Evolutionary conservation across 2,113 vertebrate species (phyloP).

Genomic region (Myotis brandtii): DNA sequence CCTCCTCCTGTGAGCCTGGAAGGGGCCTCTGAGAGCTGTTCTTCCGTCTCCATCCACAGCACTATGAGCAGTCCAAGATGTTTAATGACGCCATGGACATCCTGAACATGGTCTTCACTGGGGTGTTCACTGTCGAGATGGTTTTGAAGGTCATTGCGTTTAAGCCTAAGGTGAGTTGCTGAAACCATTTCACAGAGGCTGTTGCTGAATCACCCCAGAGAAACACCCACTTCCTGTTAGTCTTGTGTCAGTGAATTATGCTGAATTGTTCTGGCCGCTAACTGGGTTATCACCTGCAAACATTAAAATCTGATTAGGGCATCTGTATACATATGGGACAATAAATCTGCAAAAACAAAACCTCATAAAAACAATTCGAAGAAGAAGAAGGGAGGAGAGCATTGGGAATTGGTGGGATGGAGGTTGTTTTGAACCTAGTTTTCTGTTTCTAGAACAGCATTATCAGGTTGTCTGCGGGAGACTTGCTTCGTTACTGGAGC

Average conservation of each 20-base stretch:
- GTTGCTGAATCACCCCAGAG: constrained; percentile 58
- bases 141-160: constrained; percentile 99
- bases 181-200: constrained; percentile 66
- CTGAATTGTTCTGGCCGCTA: constrained; percentile 50
- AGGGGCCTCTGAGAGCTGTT: neutral
- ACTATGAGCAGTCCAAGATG: constrained; percentile 95
- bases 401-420: constrained; percentile 12
- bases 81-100: constrained; percentile 99
- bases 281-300: constrained; percentile 74
- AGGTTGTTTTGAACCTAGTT: neutral
- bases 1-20: neutral
- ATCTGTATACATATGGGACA: constrained; percentile 53
- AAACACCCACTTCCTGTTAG: constrained; percentile 65
- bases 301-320: constrained; percentile 70
- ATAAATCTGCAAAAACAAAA: constrained; percentile 40
- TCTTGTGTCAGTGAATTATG: constrained; percentile 32
- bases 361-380: constrained; percentile 70
- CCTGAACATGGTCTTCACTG: constrained; percentile 99
- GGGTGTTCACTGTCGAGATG: constrained; percentile 99
- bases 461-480: neutral
- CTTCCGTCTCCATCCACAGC: constrained; percentile 86
- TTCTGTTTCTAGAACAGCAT: constrained; percentile 32
- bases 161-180: constrained; percentile 96
- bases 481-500: neutral
- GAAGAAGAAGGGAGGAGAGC: constrained; percentile 47